A percentile compares a stretch with the other conserved stretches of the same genome.
Conservation (phyloP, 2,888 invertebrate species). For the Nomada flava region DNA sequence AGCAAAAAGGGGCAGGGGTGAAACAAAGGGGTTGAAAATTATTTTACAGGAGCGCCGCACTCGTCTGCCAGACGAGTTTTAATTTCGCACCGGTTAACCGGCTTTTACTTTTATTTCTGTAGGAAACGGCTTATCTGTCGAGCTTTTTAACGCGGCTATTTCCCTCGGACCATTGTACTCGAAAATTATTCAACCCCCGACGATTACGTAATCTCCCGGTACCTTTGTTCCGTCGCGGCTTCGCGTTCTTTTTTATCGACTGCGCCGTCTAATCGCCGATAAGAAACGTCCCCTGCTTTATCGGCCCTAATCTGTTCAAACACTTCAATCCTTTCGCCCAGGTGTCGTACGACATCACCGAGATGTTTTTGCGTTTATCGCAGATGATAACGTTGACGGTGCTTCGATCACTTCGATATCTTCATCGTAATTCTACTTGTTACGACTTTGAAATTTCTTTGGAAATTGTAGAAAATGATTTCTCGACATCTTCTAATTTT, state of each 20-base stretch:
- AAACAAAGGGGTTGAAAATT: conserved; percentile 36
- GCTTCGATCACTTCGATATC: background rate
- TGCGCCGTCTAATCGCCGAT: conserved; percentile 47
- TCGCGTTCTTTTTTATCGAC: conserved; percentile 46
- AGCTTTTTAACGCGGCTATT: conserved; percentile 22
- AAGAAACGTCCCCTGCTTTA: conserved; percentile 54
- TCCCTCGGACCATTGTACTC: conserved; percentile 10
- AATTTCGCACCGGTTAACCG: conserved; percentile 44
- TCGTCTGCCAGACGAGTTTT: conserved; percentile 40
- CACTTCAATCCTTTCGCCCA: conserved; percentile 44
- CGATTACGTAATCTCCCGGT: conserved; percentile 6
- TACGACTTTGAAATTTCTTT: background rate
- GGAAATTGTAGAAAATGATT: too few relatives aligned
- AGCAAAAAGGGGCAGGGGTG: background rate
- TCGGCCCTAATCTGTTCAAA: conserved; percentile 55
- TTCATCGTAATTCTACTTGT: background rate
- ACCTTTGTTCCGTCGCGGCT: conserved; percentile 1
- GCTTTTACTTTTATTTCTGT: conserved; percentile 21
- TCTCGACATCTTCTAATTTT: too few relatives aligned
- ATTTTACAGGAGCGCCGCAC: conserved; percentile 39
- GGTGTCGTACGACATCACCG: conserved; percentile 62
- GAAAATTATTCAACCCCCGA: conserved; percentile 14
- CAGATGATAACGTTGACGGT: background rate
- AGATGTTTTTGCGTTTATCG: conserved; percentile 20
- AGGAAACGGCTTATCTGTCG: conserved; percentile 32